These are phyloP conservation scores for Halcyon leucocephala DNA, from an alignment of 2,797 vertebrate genomes.

Conservation along the genomic window DNA sequence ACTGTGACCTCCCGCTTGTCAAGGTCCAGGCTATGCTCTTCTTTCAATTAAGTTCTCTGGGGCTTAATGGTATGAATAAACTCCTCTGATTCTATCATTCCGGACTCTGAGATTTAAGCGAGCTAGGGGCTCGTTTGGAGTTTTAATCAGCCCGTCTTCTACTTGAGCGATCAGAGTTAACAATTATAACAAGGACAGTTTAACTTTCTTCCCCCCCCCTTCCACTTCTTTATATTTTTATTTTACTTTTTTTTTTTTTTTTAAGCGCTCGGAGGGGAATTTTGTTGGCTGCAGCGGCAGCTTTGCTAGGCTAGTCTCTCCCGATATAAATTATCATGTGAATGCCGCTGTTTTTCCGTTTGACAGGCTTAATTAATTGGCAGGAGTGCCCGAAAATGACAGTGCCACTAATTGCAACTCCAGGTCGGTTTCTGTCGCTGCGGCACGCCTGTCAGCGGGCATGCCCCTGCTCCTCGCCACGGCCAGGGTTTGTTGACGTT, in stretches of 20 bases:
- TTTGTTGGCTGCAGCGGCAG: conserved; percentile 45
- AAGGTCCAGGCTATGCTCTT: conserved; percentile 94
- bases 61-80: conserved; percentile 90
- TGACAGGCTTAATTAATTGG: conserved; percentile 90
- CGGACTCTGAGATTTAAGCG: conserved; percentile 83
- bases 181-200: conserved; percentile 84
- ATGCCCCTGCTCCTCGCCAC: conserved; percentile 64
- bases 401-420: conserved; percentile 90
- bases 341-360: conserved; percentile 78
- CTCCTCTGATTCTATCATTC: conserved; percentile 87
- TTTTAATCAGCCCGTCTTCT: conserved; percentile 86
- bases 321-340: conserved; percentile 93
- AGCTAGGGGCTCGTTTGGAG: conserved; percentile 83
- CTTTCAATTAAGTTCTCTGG: conserved; percentile 96
- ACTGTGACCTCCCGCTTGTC: conserved; percentile 99
- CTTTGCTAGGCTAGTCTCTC: conserved; percentile 78
- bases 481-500: conserved; percentile 58
- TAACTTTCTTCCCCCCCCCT: conserved; percentile 74
- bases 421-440: conserved; percentile 82
- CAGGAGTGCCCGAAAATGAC: conserved; percentile 87
- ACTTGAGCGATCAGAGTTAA: conserved; percentile 80
- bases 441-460: conserved; percentile 70
- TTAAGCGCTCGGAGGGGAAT: conserved; percentile 62
- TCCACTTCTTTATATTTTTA: background rate
- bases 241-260: conserved; percentile 16